A percentile compares a stretch with the other conserved stretches of the same genome.
These are phyloP conservation scores for Octodonta nipae DNA, from an alignment of 2,888 invertebrate species.

Conservation along the genomic window DNA sequence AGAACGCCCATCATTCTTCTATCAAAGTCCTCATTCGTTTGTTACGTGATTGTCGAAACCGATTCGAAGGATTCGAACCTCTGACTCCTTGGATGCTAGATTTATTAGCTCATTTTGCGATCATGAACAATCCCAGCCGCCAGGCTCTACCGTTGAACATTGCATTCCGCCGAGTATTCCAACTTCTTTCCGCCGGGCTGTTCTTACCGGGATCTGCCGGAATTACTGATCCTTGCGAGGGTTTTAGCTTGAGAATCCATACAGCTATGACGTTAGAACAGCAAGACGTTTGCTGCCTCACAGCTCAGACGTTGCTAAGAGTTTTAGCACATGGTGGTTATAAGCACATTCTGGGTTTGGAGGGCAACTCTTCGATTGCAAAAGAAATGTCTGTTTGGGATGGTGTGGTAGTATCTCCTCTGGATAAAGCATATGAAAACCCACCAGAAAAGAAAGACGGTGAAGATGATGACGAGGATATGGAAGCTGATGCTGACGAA, in stretches of 20 bases:
- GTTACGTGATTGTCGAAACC: constrained; percentile 76
- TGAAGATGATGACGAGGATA: constrained; percentile 53
- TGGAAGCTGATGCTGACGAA: constrained; percentile 48
- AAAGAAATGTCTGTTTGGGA: constrained; percentile 93
- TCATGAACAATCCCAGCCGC: constrained; percentile 88
- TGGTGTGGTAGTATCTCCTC: constrained; percentile 86
- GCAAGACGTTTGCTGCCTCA: constrained; percentile 84
- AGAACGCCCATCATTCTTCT: constrained; percentile 91
- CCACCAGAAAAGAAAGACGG: constrained; percentile 63
- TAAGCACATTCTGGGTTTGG: constrained; percentile 70
- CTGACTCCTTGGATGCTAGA: constrained; percentile 95
- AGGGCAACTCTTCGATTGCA: constrained; percentile 41
- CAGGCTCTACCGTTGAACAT: constrained; percentile 85
- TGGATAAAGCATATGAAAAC: constrained; percentile 86
- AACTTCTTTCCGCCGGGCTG: constrained; percentile 82
- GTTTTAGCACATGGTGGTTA: constrained; percentile 88
- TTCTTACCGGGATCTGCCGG: constrained; percentile 89
- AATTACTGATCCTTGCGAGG: constrained; percentile 89
- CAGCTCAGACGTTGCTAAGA: constrained; percentile 82
- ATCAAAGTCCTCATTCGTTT: constrained; percentile 85
- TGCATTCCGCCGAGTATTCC: constrained; percentile 73
- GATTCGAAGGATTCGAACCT: constrained; percentile 82
- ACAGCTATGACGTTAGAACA: constrained; percentile 82
- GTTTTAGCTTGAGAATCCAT: constrained; percentile 76
- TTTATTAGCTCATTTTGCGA: constrained; percentile 85